Evolutionary conservation across 2,797 vertebrate genomes (phyloP), one percentile per base, ranked within the genome.

Genomic region (Enteromius argenteus): DNA sequence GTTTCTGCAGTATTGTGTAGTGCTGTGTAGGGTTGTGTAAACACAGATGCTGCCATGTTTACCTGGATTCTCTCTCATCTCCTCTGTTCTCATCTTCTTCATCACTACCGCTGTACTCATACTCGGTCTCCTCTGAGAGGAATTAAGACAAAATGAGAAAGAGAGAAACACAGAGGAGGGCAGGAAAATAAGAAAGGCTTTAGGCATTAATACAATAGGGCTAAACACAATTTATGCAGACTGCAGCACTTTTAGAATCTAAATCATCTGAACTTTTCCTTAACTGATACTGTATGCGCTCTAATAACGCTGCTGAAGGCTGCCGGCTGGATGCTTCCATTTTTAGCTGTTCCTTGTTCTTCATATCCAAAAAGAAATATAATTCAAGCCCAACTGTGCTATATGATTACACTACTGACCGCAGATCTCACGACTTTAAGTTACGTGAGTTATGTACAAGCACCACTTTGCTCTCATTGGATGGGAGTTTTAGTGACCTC

Each of bases 51-150:
- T 14, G 66, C 35, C 9, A 9, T 23, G 49, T 42, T 84, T 93
- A 98, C 97, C 97, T 98, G 4, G 97, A 97, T 91, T 98, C 97
- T 84, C 97, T 89, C 87, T 98, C 97, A 80, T 98, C 97, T 1
- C 96, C 95, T 1, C 96, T 95, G 88, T 97, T 97, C 88, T 97
- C 97, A 4, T 98, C 97, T 60, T 98, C 97, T 84, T 98, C 97
- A 84, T 98, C 97, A 13, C 97, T 98, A 74, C 97, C 97, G 0
- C 97, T 98, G 92, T 98, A 98, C 81, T 98, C 97, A 0, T 97
- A 98, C 83, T 98, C 97, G 0, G 97, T 98, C 93, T 98, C 97
- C 86, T 98, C 97, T 98, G 89, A 42, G 77, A 81, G 10, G 51
- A 81, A 62, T 2, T 49, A 80, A 86, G 71, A 42, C 0, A 35